A percentile compares a stretch with the other conserved stretches of the same genome.
Evolutionary conservation across 64 coral and sea anemone species (phyloP).

Genomic region (Stichodactyla helianthus): DNA sequence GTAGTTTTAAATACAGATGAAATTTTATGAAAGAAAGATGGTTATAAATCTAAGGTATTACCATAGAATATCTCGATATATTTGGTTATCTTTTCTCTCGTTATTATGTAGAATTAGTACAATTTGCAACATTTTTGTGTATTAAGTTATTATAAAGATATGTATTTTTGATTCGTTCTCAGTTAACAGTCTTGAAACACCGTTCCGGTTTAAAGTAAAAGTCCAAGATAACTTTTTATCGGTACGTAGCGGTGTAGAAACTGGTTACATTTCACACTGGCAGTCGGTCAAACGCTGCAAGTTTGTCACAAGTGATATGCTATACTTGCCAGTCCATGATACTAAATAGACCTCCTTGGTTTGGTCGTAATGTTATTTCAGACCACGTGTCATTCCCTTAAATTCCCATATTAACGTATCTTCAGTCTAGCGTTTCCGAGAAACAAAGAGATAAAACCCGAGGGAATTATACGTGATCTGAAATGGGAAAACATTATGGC

Average conservation of each 20-base stretch:
- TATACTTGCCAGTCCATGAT: neutral
- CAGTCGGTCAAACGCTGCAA: neutral
- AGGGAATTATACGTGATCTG: too few relatives aligned
- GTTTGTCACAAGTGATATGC: neutral
- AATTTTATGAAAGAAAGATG: neutral
- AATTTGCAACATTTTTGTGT: neutral
- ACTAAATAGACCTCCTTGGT: neutral
- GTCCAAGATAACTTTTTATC: neutral
- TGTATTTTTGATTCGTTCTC: neutral
- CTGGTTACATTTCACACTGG: too few relatives aligned
- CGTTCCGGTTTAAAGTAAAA: neutral
- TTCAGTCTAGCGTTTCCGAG: too few relatives aligned
- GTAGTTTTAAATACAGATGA: neutral
- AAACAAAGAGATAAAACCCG: too few relatives aligned
- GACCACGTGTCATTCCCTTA: too few relatives aligned
- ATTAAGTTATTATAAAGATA: conserved; percentile 3
- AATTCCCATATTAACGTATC: too few relatives aligned
- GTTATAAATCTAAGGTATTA: neutral
- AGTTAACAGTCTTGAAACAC: neutral
- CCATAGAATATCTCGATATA: neutral
- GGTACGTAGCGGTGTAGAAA: neutral
- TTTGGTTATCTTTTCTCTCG: neutral
- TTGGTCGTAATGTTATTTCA: too few relatives aligned
- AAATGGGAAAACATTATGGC: too few relatives aligned
- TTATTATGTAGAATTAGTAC: neutral